These are phyloP conservation scores for Dasypogon diadema DNA, from an alignment of 2,888 invertebrate genomes.

Conservation along the genomic window DNA sequence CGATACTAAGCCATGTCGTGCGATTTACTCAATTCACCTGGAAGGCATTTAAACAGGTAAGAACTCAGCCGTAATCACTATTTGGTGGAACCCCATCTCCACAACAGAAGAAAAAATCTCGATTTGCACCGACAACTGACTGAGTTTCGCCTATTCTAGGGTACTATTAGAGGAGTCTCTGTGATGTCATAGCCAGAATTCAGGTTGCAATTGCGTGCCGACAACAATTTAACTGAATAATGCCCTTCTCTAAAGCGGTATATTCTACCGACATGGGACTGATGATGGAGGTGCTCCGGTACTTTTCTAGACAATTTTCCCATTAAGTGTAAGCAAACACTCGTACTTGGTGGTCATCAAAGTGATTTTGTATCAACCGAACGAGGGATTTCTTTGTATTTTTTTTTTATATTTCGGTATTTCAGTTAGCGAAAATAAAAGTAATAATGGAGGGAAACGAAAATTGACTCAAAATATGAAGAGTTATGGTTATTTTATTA, in stretches of 20 bases:
- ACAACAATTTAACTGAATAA: constrained; percentile 39
- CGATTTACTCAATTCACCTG: constrained; percentile 1
- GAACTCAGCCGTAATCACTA: constrained; percentile 19
- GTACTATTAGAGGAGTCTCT: constrained; percentile 6
- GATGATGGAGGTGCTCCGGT: not conserved
- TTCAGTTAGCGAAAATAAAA: not conserved
- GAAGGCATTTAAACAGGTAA: constrained; percentile 17
- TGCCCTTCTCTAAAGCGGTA: constrained; percentile 15
- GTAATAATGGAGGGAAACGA: not conserved
- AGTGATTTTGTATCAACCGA: constrained; percentile 23
- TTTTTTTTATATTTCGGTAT: not conserved
- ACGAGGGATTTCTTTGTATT: constrained; percentile 13
- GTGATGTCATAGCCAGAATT: constrained; percentile 43
- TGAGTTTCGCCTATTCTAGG: constrained; percentile 17
- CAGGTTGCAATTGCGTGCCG: constrained; percentile 44
- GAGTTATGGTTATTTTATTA: too few species aligned
- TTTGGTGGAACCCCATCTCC: constrained; percentile 13
- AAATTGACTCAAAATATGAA: too few species aligned
- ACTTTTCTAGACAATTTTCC: not conserved
- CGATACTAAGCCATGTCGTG: not conserved
- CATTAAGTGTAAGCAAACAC: constrained; percentile 13
- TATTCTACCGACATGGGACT: constrained; percentile 1
- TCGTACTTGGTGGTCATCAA: constrained; percentile 17
- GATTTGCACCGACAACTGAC: constrained; percentile 8
- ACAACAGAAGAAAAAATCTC: not conserved